Evolutionary conservation across 1,140 invertebrate genomes (phyloP), one percentile per base, ranked within the genome.

Genomic region (Penaeus indicus): DNA sequence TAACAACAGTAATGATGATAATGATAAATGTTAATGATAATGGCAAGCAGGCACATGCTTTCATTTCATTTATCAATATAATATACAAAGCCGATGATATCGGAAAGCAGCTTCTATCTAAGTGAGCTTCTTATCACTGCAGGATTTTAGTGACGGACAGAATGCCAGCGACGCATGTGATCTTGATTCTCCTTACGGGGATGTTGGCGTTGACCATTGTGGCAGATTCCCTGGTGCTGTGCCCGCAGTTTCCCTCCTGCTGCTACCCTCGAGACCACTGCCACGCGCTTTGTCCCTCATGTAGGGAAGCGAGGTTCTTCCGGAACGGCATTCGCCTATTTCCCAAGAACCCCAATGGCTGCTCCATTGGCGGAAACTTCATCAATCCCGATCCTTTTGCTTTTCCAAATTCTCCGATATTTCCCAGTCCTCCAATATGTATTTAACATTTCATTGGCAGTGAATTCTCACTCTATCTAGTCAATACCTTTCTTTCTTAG

Each of bases 201-300:
- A 19, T 67, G 18, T 32, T 75, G 10, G 38, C 32, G 7, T 10
- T 88, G 80, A 38, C 61, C 10, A 32, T 16, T 38, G 21, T 77
- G 22, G 42, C 64, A 25, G 81, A 83, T n/a, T 79, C 86, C 80
- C 54, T 88, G 42, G 86, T 88, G 62, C 80, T 88, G 18, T 88
- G 86, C 38, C 80, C 63, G 3, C 64, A 47, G n/a, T 88, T 88
- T 27, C 86, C 86, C 47, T 88, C 86, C 47, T 88, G 86, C 54
- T 88, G 86, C 80, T 88, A 88, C 86, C 86, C 86, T 60, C 42
- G 60, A 18, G 86, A 88, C 80, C 21, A 54, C 64, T 88, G 86
- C 61, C 86, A 88, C 54, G 42, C 72, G 8, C 69, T 88, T 25
- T 88, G 86, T 61, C 86, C 86, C 25, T 88, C 86, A 18, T 88